Conservation (phyloP, 2,888 invertebrate genomes). For the Caenorhabditis sulstoni region DNA sequence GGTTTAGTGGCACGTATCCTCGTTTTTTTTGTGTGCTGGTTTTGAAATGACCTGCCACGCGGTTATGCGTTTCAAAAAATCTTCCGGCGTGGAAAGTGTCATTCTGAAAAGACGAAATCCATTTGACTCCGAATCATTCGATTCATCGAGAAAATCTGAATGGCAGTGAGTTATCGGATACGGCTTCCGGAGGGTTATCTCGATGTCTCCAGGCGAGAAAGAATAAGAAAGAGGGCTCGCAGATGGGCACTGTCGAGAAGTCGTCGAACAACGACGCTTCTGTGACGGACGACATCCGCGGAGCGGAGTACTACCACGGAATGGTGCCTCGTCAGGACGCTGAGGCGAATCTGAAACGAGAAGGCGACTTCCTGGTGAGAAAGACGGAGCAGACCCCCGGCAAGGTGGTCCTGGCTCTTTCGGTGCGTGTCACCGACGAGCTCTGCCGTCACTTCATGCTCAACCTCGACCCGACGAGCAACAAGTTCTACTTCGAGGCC, state of each 20-base stretch:
- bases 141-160: too few species aligned
- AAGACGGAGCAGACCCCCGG: conserved; percentile 72
- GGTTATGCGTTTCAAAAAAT: too few species aligned
- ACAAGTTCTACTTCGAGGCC: conserved; percentile 62
- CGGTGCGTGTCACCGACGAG: conserved; percentile 59
- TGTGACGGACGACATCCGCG: conserved; percentile 71
- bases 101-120: too few species aligned
- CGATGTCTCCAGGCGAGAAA: conserved; percentile 40
- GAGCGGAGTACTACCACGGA: conserved; percentile 76
- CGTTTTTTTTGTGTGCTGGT: too few species aligned
- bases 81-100: too few species aligned
- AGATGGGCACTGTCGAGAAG: conserved; percentile 54
- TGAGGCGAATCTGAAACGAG: conserved; percentile 69
- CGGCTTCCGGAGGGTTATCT: too few species aligned
- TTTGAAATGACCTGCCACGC: too few species aligned
- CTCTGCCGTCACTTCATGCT: conserved; percentile 71
- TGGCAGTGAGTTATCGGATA: too few species aligned
- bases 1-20: too few species aligned
- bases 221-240: conserved; percentile 53
- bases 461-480: conserved; percentile 59
- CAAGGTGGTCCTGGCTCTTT: conserved; percentile 70
- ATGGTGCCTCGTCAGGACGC: conserved; percentile 73
- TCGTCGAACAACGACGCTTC: conserved; percentile 56
- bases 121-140: too few species aligned
- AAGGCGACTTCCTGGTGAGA: conserved; percentile 73